Evolutionary conservation across 2,113 vertebrate species (phyloP), one percentile per base, ranked within the genome.

Genomic region (Cololabis saira): DNA sequence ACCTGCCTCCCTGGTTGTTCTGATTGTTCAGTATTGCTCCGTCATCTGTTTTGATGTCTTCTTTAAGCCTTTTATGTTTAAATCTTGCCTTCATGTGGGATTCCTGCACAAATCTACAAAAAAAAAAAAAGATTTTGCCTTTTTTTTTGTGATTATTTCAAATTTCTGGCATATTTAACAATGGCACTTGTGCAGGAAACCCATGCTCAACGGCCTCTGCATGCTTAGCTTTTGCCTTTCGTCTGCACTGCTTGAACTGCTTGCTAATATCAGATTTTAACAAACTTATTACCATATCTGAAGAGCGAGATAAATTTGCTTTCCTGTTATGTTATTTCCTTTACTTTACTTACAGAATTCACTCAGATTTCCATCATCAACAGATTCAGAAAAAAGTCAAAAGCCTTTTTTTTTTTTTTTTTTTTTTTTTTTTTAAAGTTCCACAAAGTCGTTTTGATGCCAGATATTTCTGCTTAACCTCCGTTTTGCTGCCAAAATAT

Each of bases 71-170:
- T 2, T 30, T 0, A 13, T 33, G 6, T 67, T 41, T 64, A 1
- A 15, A 12, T 67, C 11, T 3, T 2, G 3, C 18, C 16, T 52
- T 40, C 2, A 24, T 44, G n/a, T 19, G 4, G 67, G 76, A 53
- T 79, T 88, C 82, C 72, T 72, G 49, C 55, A 62, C 78, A 78
- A 69, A 14, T 73, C 4, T 55, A 12, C 54, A 43, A n/a, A 45
- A 2, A 43, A 5, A 37, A 37, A 27, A 5, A 27, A 27, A 5
- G 24, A 27, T 27, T 27, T 27, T 27, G 5, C 5, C 24, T 27
- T 27, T 27, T 3, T 27, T 27, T 27, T 27, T 27, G n/a, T n/a
- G n/a, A n/a, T n/a, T n/a, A n/a, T n/a, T n/a, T n/a, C 24, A 27
- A 27, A 16, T n/a, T 19, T 19, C 43, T 14, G 12, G 19, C 9